phyloP scores from a whole-genome alignment of 2,888 invertebrate species.

The Troides oblongomaculatus region DNA sequence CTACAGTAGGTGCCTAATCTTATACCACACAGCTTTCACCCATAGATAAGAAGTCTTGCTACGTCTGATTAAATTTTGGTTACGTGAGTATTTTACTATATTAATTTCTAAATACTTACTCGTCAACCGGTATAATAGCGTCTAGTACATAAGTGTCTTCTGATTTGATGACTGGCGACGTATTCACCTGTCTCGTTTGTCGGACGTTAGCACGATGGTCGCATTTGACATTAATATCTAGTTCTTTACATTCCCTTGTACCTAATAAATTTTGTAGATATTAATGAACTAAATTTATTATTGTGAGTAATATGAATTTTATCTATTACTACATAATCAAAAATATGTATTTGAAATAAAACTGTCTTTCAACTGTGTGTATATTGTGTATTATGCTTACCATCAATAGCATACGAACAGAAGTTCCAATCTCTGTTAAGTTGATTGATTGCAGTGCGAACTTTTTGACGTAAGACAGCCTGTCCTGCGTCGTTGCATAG shows the following conservation, averaged over 20 bases:
- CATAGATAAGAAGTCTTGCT: conserved; percentile 3
- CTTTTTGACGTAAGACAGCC: conserved; percentile 93
- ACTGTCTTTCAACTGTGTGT: too few species aligned
- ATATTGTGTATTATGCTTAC: conserved; percentile 56
- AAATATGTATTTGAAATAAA: neutral
- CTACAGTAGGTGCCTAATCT: conserved; percentile 34
- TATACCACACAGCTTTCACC: conserved; percentile 33
- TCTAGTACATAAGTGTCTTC: conserved; percentile 91
- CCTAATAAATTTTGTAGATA: conserved; percentile 56
- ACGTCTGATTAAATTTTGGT: neutral
- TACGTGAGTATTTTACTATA: neutral
- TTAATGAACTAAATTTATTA: too few species aligned
- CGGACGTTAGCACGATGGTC: conserved; percentile 86
- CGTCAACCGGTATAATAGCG: conserved; percentile 90
- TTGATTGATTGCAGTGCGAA: conserved; percentile 92
- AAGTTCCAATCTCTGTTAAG: conserved; percentile 98
- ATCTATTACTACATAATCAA: neutral
- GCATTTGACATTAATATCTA: conserved; percentile 94
- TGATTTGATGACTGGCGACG: conserved; percentile 79
- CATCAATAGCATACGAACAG: conserved; percentile 94
- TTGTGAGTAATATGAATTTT: too few species aligned
- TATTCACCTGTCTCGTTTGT: conserved; percentile 82
- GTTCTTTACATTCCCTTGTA: conserved; percentile 92
- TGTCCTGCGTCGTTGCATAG: conserved; percentile 97
- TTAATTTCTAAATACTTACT: conserved; percentile 82